Base-by-base conservation (phyloP, 2,888 invertebrate genomes). In the Glyphotaelius pellucidus region DNA sequence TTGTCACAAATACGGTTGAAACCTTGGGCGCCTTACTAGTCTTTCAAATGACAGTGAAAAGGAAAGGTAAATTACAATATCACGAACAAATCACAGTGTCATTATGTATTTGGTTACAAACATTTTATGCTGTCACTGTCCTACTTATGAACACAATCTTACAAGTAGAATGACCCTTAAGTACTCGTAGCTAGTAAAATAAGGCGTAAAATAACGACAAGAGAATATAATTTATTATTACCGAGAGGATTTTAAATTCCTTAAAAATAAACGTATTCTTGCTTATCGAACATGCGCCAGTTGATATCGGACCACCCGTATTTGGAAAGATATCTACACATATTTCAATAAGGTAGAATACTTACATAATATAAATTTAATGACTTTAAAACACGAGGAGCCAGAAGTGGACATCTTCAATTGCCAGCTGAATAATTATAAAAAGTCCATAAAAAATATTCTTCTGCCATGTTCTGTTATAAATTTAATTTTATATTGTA, bases 131-230 rank as follows among this genome's bases (percentile, higher is more conserved):
- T 47, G 86, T 86, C 47, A 47, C 47, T 42, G 86, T 30, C 86
- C 86, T 42, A 86, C 86, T 86, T 86, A 86, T 9, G 42, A 67
- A 86, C 86, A 86, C 86, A 86, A 86, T 86, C 86, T 14, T 47
- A 12, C 86, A 47, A 47, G 35, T 35, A 83, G 83, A 35, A 83
- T 83, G 83, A 32, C 83, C 35, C 25, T 35, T 83, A 83, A 83
- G 35, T 83, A 83, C 35, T n/a, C n/a, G 25, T n/a, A 9, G 67
- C 25, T 67, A 67, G 25, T 67, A 67, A 67, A 67, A 67, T 83
- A 38, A 19, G 35, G 83, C 83, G 35, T 83, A 83, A 83, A 83
- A 83, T 83, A 35, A 83, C 83, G 35, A 35, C 83, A 52, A 52
- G 19, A n/a, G n/a, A 67, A 67, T 67, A 25, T 67, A 19, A 67